Evolutionary conservation across 2,113 vertebrate species (phyloP).

Genomic region (Channa maculata): DNA sequence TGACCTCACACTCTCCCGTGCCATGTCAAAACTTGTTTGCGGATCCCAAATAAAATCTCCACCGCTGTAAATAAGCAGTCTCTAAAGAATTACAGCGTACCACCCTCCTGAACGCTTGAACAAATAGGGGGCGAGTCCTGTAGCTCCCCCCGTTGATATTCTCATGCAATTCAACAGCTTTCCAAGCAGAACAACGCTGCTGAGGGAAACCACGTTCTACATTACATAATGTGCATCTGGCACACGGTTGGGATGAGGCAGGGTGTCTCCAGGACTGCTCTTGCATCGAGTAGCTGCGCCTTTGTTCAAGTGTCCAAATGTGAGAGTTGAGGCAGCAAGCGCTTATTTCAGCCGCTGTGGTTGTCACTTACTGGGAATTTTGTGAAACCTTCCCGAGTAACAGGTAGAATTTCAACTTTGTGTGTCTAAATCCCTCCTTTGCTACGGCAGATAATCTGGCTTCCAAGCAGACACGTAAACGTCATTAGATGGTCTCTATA

Average conservation of each 20-base stretch:
- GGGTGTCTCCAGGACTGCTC: conserved; percentile 4
- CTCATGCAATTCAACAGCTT: conserved; percentile 16
- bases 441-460: background rate
- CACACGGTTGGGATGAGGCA: background rate
- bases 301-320: conserved; percentile 33
- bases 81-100: conserved; percentile 26
- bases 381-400: conserved; percentile 19
- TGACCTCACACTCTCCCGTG: conserved; percentile 49
- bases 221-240: background rate
- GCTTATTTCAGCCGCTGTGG: background rate
- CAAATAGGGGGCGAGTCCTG: conserved; percentile 60
- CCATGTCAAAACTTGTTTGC: conserved; percentile 77
- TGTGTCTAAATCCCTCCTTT: background rate
- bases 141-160: conserved; percentile 16
- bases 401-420: conserved; percentile 54
- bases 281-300: conserved; percentile 19
- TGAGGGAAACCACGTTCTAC: background rate
- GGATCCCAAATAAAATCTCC: conserved; percentile 44
- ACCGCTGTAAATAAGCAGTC: conserved; percentile 28
- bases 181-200: conserved; percentile 1
- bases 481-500: background rate
- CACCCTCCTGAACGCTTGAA: conserved; percentile 21
- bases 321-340: conserved; percentile 20
- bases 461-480: conserved; percentile 5
- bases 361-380: background rate